Evolutionary conservation across 1,140 invertebrate genomes (phyloP), one percentile per base, ranked within the genome.

Genomic region (Drosophila lini): DNA sequence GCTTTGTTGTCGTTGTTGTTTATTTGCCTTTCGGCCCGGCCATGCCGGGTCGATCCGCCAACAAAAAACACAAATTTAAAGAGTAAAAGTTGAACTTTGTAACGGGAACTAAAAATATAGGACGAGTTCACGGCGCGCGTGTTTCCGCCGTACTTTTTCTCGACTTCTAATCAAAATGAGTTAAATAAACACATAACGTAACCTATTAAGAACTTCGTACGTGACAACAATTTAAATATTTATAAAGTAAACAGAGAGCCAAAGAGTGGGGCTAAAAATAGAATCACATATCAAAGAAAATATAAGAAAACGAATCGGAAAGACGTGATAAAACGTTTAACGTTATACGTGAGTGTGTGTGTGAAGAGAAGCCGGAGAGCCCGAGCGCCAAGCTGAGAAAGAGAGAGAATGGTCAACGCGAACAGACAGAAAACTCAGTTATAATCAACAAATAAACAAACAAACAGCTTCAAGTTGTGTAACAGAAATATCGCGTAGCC

Each of bases 121-220:
- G 52, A 53, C 32, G 32, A 55, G 52, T 55, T 55, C 50, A 53
- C 13, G 19, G 15, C 52, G 71, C 52, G 60, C 50, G 48, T 50
- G 45, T 41, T 52, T 50, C 52, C 73, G 79, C 52, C 78, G 76
- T 82, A 74, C 68, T 65, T 83, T 83, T 84, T 84, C 77, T 80
- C 80, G 80, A 64, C 63, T 71, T 80, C 81, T 88, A 88, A 88
- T 89, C 84, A 89, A 88, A 88, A 88, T 88, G 84, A 88, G 84
- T 88, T 88, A 88, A 88, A 90, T 88, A 89, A 89, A 89, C 84
- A 88, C 84, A 88, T 90, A 90, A 90, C 88, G 86, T 90, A 90
- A 90, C 86, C 82, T 90, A 90, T 90, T 90, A 86, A 90, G 88
- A 90, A 90, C 82, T 86, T 90, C 73, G 82, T 90, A 90, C 86